Conservation (phyloP, 2,113 vertebrate species). For the Rousettus leschenaultii region DNA sequence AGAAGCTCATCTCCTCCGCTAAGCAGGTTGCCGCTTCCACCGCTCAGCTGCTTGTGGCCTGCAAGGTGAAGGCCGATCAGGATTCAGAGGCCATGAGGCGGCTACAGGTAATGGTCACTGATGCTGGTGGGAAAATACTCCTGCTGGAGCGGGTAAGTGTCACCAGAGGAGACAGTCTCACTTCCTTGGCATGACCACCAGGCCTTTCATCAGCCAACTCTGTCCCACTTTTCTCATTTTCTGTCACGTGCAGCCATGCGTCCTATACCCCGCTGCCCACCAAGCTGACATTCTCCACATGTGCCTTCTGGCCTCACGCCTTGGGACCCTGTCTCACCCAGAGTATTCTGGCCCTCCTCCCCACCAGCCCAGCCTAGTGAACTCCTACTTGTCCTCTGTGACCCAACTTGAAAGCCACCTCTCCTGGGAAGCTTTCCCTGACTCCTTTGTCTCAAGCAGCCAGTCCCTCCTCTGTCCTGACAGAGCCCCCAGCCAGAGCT, state of each 20-base stretch:
- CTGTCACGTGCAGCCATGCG: neutral
- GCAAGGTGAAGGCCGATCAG: slow-evolving; percentile 98
- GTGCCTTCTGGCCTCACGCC: neutral
- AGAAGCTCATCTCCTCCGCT: slow-evolving; percentile 98
- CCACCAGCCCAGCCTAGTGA: neutral
- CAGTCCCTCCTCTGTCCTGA: neutral
- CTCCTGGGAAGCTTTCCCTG: neutral
- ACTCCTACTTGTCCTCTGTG: neutral
- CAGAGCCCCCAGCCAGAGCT: neutral
- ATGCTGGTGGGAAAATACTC: slow-evolving; percentile 72
- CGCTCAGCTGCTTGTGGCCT: slow-evolving; percentile 96
- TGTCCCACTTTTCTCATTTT: slow-evolving; percentile 38
- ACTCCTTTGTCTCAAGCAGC: neutral
- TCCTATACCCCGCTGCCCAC: neutral
- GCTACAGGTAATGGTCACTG: slow-evolving; percentile 89
- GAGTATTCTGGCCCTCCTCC: neutral
- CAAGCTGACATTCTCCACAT: neutral
- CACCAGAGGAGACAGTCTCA: neutral
- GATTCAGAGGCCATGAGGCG: slow-evolving; percentile 98
- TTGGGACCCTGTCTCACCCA: neutral
- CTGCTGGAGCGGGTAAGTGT: slow-evolving; percentile 75
- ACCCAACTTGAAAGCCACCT: neutral
- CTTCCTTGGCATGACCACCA: slow-evolving; percentile 65
- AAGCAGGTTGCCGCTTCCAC: slow-evolving; percentile 99
- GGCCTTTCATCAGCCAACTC: slow-evolving; percentile 60